Evolutionary conservation across 1,140 invertebrate genomes (phyloP).

Genomic region (Orchesella cincta): DNA sequence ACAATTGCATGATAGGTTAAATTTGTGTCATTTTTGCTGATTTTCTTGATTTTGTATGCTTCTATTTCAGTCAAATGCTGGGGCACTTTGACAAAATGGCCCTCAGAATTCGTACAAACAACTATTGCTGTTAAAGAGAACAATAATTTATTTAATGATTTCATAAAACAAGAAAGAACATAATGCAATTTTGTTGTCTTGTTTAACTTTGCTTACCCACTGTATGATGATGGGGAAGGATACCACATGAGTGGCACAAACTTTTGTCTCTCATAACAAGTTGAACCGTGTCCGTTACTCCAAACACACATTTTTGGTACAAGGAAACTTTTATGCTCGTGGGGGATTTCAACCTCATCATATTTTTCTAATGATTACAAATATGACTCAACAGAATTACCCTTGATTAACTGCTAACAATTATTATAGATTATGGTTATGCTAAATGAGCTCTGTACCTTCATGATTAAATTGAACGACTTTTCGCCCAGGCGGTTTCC

Average conservation of each 20-base stretch:
- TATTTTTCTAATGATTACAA: neutral
- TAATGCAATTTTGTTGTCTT: conserved; percentile 49
- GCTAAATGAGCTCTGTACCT: conserved; percentile 57
- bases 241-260: conserved; percentile 56
- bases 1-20: conserved; percentile 53
- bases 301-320: conserved; percentile 42
- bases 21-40: neutral
- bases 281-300: conserved; percentile 33
- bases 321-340: neutral
- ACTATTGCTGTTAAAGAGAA: conserved; percentile 40
- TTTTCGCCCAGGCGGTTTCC: conserved; percentile 58
- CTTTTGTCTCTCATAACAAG: conserved; percentile 21
- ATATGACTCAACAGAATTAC: conserved; percentile 13
- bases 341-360: neutral
- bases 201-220: conserved; percentile 52
- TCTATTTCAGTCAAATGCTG: conserved; percentile 56
- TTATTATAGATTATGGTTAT: conserved; percentile 55
- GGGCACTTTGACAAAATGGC: conserved; percentile 32
- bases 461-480: conserved; percentile 55
- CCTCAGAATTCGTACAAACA: conserved; percentile 32
- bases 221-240: conserved; percentile 63
- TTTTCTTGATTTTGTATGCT: conserved; percentile 40
- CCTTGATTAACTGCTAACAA: conserved; percentile 47
- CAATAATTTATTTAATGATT: neutral
- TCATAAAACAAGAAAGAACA: too few species aligned